Base-by-base conservation (phyloP, 2,888 invertebrate species). In the Rotaria sp. region DNA sequence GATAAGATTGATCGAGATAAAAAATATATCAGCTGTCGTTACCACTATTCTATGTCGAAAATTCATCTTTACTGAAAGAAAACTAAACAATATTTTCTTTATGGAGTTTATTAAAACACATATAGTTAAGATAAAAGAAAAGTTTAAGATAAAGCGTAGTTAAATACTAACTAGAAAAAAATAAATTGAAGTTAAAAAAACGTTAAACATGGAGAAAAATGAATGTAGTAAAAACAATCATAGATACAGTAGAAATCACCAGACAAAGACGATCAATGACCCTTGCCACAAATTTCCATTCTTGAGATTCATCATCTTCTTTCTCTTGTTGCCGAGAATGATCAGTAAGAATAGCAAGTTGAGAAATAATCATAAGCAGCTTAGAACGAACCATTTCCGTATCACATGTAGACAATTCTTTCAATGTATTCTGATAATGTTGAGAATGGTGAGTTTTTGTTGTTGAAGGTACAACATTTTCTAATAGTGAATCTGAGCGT, bases 231-330 rank as follows among this genome's bases (percentile, higher is more conserved):
- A 84, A 86, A 13, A 59, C 7, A 50, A 48, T 41, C 41, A 84
- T 86, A 52, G 52, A 57, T 13, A 86, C 8, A 50, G 75, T 85
- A 57, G 85, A 86, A 35, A 84, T 38, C 30, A 86, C 15, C 26
- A 86, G n/a, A 80, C 86, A 86, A 15, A 86, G 52, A 26, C 86
- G 84, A 84, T 84, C 84, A 10, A 86, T 55, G 18, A 86, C 86
- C 85, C 84, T 84, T 15, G 86, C 86, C 24, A 74, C 74, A 48
- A 86, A 86, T 80, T 86, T 85, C 86, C 86, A 86, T 52, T 85
- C 74, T 41, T 55, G 75, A 26, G 84, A 84, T 75, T 75, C 50
- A 15, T 52, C 35, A 26, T 86, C 84, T 15, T 74, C 45, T 75
- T 86, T 45, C 41, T 86, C 86, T 30, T 85, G 75, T 10, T 50